These are phyloP conservation scores for Noctilio leporinus DNA, from an alignment of 2,113 vertebrate species.

Conservation along the genomic window DNA sequence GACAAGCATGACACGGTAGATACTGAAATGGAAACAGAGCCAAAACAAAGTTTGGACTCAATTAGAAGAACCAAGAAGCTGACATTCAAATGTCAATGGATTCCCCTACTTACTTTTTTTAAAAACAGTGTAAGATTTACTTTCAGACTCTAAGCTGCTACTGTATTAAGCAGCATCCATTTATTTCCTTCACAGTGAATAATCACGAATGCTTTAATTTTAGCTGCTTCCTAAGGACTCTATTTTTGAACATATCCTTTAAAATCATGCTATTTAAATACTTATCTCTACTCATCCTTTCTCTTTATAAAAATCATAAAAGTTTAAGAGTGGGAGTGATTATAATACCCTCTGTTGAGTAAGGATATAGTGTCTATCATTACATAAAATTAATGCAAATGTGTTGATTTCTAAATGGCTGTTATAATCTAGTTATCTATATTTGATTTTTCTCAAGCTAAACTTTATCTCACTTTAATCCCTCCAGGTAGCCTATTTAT, in stretches of 20 bases:
- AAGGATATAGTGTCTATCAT: not conserved
- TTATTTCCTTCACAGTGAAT: not conserved
- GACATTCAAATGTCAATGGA: slow-evolving; percentile 59
- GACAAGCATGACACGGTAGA: slow-evolving; percentile 32
- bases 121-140: not conserved
- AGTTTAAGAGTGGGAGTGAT: not conserved
- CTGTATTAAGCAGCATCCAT: not conserved
- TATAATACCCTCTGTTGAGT: not conserved
- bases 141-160: not conserved
- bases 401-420: not conserved
- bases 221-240: not conserved
- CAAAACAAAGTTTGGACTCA: slow-evolving; percentile 31
- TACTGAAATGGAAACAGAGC: slow-evolving; percentile 46
- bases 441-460: not conserved
- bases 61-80: slow-evolving; percentile 7
- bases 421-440: not conserved
- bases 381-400: not conserved
- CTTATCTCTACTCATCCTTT: not conserved
- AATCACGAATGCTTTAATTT: not conserved
- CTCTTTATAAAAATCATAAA: not conserved
- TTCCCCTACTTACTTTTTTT: not conserved
- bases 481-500: not conserved
- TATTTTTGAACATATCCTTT: not conserved
- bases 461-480: not conserved
- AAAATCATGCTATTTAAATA: not conserved